phyloP scores from a whole-genome alignment of 2,797 vertebrate species.

The Acridotheres tristis region DNA sequence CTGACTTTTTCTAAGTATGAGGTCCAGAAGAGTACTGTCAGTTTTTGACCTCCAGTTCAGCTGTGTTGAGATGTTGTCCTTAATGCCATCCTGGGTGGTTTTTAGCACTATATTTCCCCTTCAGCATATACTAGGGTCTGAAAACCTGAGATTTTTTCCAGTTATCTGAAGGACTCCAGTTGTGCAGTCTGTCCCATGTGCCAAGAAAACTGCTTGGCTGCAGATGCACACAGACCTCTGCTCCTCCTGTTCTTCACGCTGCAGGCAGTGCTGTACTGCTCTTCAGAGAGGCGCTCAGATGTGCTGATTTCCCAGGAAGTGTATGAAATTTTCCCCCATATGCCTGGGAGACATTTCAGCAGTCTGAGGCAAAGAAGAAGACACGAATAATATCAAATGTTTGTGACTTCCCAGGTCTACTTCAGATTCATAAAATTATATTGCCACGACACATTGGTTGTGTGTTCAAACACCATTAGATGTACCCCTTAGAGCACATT shows the following conservation, averaged over 20 bases:
- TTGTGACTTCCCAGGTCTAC: background rate
- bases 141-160: background rate
- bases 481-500: background rate
- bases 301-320: background rate
- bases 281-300: background rate
- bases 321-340: background rate
- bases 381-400: background rate
- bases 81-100: background rate
- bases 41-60: background rate
- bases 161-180: background rate
- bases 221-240: background rate
- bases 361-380: background rate
- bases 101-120: rapidly evolving
- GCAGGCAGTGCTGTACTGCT: background rate
- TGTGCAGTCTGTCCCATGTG: background rate
- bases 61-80: background rate
- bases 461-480: background rate
- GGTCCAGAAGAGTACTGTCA: background rate
- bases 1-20: background rate
- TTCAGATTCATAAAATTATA: background rate
- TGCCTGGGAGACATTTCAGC: background rate
- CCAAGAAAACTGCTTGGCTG: background rate
- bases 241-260: background rate
- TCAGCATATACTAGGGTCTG: background rate
- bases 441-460: background rate